These are phyloP conservation scores for Pristionchus arcanus DNA, from an alignment of 2,888 invertebrate species.

Conservation along the genomic window DNA sequence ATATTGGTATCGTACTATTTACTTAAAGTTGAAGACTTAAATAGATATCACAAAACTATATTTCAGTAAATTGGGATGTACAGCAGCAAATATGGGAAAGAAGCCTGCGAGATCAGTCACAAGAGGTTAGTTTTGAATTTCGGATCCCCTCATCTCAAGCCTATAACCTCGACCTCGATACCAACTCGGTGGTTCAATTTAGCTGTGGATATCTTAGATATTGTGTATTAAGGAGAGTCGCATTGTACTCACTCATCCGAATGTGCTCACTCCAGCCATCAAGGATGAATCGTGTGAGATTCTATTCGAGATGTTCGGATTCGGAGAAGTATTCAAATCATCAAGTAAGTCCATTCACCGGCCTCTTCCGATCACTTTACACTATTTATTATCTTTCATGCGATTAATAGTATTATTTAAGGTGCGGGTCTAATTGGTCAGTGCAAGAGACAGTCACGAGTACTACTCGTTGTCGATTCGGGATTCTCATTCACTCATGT, in stretches of 20 bases:
- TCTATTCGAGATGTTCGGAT: conserved; percentile 97
- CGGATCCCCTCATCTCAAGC: background rate
- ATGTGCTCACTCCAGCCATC: conserved; percentile 92
- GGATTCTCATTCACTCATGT: conserved; percentile 97
- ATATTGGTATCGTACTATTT: conserved; percentile 71
- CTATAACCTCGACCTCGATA: no score
- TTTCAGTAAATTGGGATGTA: conserved; percentile 91
- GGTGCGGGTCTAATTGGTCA: conserved; percentile 54
- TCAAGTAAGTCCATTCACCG: conserved; percentile 64
- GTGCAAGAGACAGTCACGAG: conserved; percentile 39
- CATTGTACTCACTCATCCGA: conserved; percentile 93
- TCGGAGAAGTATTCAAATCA: conserved; percentile 85
- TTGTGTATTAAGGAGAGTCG: conserved; percentile 84
- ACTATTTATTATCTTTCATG: background rate
- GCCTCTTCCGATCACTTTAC: background rate
- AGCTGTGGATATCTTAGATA: background rate
- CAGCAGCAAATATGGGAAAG: conserved; percentile 96
- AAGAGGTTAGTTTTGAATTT: background rate
- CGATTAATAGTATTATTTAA: background rate
- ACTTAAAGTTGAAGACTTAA: background rate
- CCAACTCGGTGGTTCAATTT: no score
- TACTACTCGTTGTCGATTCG: conserved; percentile 91
- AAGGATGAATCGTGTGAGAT: conserved; percentile 96
- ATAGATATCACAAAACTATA: background rate
- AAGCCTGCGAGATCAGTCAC: conserved; percentile 80